phyloP scores from a whole-genome alignment of 2,797 vertebrate species.

The Sebastes itinus region DNA sequence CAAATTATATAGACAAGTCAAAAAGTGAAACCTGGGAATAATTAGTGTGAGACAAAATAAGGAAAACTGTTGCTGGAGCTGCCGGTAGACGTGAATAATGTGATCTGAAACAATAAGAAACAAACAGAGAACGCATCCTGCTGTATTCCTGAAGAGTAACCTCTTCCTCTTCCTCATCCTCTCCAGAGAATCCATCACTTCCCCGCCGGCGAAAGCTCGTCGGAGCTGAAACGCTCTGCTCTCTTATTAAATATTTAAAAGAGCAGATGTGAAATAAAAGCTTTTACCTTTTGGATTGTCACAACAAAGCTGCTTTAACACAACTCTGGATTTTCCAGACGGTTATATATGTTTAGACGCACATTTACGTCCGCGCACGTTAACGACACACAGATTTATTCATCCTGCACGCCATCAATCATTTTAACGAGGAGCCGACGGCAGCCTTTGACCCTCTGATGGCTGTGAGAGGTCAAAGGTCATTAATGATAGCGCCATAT shows the following conservation, averaged over 20 bases:
- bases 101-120: not conserved
- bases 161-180: not conserved
- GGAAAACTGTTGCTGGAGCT: too few species aligned
- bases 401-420: constrained; percentile 23
- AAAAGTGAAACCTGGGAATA: not conserved
- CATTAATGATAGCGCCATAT: not conserved
- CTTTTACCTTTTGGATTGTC: constrained; percentile 17
- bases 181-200: not conserved
- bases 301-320: constrained; percentile 20
- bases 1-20: not conserved
- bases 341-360: not conserved
- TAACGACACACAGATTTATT: not conserved
- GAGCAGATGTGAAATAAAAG: constrained; percentile 25
- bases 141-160: not conserved
- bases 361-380: not conserved
- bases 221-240: not conserved
- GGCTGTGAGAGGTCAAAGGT: constrained; percentile 36
- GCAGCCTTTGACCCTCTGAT: constrained; percentile 1
- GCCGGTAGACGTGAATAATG: too few species aligned
- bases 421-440: constrained; percentile 24
- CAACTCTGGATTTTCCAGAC: not conserved
- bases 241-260: constrained; percentile 35
- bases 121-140: not conserved
- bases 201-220: not conserved
- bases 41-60: not conserved